phyloP scores from a whole-genome alignment of 1,140 invertebrate species.

The Pseudomyrmex pallidus region DNA sequence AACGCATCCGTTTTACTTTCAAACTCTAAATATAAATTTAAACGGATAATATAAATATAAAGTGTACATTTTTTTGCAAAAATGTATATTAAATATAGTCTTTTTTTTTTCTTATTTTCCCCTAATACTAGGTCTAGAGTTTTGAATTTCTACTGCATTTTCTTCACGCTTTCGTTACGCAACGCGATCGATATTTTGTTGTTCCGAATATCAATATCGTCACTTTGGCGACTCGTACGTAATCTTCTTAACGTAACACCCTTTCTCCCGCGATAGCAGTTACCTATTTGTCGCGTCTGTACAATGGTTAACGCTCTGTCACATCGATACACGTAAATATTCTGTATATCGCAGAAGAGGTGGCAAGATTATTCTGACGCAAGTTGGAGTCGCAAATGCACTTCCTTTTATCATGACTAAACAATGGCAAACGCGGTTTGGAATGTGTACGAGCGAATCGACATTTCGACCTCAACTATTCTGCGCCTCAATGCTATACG shows the following conservation, averaged over 20 bases:
- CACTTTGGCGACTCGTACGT: conserved; percentile 11
- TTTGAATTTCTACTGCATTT: background rate
- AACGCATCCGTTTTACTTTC: too few species aligned
- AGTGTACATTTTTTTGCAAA: background rate
- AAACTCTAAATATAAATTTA: too few species aligned
- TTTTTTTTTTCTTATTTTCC: background rate
- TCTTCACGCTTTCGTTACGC: background rate
- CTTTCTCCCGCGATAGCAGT: background rate
- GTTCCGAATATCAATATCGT: conserved; percentile 26
- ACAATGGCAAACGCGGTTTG: conserved; percentile 45
- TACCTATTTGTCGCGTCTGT: conserved; percentile 20
- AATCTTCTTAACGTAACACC: conserved; percentile 30
- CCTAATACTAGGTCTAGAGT: background rate
- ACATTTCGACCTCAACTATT: conserved; percentile 29
- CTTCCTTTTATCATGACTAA: conserved; percentile 48
- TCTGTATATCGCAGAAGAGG: background rate
- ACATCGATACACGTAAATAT: conserved; percentile 25
- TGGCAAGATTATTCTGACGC: conserved; percentile 47
- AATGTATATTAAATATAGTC: background rate
- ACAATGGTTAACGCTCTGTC: background rate
- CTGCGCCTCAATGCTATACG: conserved; percentile 16
- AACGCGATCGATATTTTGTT: conserved; percentile 28
- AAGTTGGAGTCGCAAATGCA: conserved; percentile 41
- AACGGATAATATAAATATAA: background rate
- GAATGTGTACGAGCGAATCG: conserved; percentile 27